Conservation (phyloP, 2,888 invertebrate genomes). For the Smittia aterrima region DNA sequence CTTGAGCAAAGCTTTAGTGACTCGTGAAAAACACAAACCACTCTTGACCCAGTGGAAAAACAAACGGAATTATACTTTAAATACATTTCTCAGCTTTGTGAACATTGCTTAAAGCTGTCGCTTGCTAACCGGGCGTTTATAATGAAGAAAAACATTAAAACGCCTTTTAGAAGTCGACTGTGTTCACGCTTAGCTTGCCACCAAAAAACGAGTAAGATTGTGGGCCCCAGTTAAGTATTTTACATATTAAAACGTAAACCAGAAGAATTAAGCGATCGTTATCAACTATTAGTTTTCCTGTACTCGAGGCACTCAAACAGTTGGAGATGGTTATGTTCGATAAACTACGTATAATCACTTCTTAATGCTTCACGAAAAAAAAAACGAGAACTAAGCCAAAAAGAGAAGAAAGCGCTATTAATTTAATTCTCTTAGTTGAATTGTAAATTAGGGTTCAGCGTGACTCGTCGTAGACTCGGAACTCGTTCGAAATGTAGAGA, state of each 20-base stretch:
- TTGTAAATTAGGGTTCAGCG: constrained; percentile 35
- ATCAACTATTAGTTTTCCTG: constrained; percentile 41
- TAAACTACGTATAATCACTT: constrained; percentile 40
- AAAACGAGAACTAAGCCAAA: not conserved
- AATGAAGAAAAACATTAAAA: constrained; percentile 22
- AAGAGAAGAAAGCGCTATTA: constrained; percentile 34
- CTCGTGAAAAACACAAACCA: constrained; percentile 19
- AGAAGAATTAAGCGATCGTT: constrained; percentile 40
- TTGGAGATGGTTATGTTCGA: constrained; percentile 38
- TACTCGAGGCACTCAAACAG: constrained; percentile 26
- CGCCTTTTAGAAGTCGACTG: constrained; percentile 22
- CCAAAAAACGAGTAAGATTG: constrained; percentile 14
- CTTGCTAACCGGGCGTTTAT: not conserved
- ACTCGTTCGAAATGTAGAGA: not conserved
- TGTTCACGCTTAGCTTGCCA: constrained; percentile 35
- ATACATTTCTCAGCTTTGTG: too few species aligned
- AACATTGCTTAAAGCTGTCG: too few species aligned
- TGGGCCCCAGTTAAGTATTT: constrained; percentile 16
- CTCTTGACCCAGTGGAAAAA: not conserved
- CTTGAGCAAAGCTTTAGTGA: constrained; percentile 6
- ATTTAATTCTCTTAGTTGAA: constrained; percentile 37
- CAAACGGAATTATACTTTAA: not conserved
- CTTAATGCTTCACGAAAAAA: constrained; percentile 27
- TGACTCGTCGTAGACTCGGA: not conserved
- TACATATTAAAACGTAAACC: constrained; percentile 41